These are phyloP conservation scores for Drosophila dives DNA, from an alignment of 2,888 invertebrate genomes.

Conservation along the genomic window DNA sequence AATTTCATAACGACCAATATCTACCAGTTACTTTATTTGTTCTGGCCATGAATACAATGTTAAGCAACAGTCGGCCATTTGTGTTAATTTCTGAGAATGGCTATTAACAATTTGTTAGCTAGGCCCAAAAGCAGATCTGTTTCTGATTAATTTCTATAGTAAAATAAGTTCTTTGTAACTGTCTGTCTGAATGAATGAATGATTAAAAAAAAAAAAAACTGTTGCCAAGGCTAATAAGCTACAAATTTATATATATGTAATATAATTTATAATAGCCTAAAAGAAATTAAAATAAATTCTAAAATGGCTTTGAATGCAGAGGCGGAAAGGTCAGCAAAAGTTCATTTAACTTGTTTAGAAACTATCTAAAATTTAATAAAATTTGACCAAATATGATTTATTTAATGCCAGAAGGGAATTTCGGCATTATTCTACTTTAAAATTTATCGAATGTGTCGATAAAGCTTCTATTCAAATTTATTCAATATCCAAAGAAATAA, in stretches of 20 bases:
- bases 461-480: too few relatives aligned
- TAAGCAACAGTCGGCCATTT: constrained; percentile 6
- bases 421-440: neutral
- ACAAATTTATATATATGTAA: neutral
- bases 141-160: neutral
- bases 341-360: too few relatives aligned
- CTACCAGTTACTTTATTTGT: constrained; percentile 39
- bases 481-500: neutral
- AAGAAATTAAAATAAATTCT: neutral
- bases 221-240: neutral
- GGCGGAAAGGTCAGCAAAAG: neutral
- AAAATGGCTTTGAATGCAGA: neutral
- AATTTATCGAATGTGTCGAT: neutral
- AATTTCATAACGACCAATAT: constrained; percentile 49
- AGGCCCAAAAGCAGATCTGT: neutral
- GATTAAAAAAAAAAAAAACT: neutral
- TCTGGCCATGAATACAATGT: constrained; percentile 12
- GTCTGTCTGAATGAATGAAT: neutral
- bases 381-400: neutral
- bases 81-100: neutral
- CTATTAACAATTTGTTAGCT: neutral
- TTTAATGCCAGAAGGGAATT: neutral
- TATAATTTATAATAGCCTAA: neutral
- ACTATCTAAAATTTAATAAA: too few relatives aligned
- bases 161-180: neutral